Evolutionary conservation across 2,113 vertebrate genomes (phyloP).

Genomic region (Zingel zingel): DNA sequence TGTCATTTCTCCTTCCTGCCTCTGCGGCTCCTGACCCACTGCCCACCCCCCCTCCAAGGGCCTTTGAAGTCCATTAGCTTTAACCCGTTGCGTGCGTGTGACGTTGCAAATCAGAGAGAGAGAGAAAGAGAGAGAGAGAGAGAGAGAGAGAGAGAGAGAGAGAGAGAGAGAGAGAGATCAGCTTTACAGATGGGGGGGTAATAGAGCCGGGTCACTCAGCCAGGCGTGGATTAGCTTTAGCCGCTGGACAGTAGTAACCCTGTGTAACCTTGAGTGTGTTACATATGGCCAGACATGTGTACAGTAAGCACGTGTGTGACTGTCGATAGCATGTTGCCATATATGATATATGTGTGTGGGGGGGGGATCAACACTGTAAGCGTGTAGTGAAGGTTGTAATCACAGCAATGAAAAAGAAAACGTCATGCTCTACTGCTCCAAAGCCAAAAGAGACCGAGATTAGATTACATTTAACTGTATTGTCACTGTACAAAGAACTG

Average conservation of each 20-base stretch:
- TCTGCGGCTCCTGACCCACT: constrained; percentile 13
- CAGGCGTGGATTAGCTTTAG: constrained; percentile 40
- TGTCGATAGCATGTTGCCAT: background rate
- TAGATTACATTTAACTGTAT: background rate
- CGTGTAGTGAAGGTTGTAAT: background rate
- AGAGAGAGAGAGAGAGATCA: constrained; percentile 34
- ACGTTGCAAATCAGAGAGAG: constrained; percentile 36
- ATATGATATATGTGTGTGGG: background rate
- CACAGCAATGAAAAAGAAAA: background rate
- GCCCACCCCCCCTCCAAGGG: background rate
- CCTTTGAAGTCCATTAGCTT: constrained; percentile 66
- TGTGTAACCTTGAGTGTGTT: constrained; percentile 30
- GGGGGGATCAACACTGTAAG: too few relatives aligned
- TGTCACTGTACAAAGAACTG: background rate
- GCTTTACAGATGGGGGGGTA: constrained; percentile 55
- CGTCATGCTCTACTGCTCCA: background rate
- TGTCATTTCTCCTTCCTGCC: constrained; percentile 1
- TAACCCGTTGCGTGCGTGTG: constrained; percentile 19
- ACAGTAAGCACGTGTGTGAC: background rate
- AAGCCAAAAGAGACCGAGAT: background rate
- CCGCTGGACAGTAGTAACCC: constrained; percentile 32
- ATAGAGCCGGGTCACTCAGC: constrained; percentile 50
- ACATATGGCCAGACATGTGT: background rate
- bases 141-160: constrained; percentile 17
- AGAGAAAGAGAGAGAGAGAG: constrained; percentile 20